phyloP scores from a whole-genome alignment of 2,888 invertebrate genomes.

The Lacanobia wlatinum region DNA sequence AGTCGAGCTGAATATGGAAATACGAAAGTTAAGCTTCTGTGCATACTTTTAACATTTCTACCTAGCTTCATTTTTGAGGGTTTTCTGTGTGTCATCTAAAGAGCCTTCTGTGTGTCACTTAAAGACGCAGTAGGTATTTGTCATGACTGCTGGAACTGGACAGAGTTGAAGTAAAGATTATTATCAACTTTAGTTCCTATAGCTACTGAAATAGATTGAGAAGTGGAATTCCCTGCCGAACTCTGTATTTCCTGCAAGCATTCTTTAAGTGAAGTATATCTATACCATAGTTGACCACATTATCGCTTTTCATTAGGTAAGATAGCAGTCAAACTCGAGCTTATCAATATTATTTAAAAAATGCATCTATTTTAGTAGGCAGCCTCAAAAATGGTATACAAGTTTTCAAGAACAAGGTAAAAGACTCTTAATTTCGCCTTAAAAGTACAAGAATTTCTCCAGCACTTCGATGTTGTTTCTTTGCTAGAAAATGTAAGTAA shows the following conservation, averaged over 20 bases:
- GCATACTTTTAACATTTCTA: neutral
- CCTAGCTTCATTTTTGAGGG: slow-evolving; percentile 18
- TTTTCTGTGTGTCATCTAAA: no score
- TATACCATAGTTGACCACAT: no score
- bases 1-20: slow-evolving; percentile 9
- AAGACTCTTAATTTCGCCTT: neutral
- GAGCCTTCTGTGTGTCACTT: no score
- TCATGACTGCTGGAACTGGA: neutral
- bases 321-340: no score
- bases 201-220: neutral
- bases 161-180: neutral
- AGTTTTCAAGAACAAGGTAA: neutral
- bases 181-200: neutral
- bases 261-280: no score
- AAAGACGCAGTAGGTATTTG: neutral
- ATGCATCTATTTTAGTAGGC: neutral
- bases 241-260: no score
- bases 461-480: neutral
- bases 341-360: no score
- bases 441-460: slow-evolving; percentile 17
- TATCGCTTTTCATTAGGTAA: no score
- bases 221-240: no score
- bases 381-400: neutral
- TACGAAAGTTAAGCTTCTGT: neutral
- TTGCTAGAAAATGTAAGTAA: slow-evolving; percentile 35